Evolutionary conservation across 1,140 invertebrate species (phyloP), one percentile per base, ranked within the genome.

Genomic region (Pentalonia nigronervosa): DNA sequence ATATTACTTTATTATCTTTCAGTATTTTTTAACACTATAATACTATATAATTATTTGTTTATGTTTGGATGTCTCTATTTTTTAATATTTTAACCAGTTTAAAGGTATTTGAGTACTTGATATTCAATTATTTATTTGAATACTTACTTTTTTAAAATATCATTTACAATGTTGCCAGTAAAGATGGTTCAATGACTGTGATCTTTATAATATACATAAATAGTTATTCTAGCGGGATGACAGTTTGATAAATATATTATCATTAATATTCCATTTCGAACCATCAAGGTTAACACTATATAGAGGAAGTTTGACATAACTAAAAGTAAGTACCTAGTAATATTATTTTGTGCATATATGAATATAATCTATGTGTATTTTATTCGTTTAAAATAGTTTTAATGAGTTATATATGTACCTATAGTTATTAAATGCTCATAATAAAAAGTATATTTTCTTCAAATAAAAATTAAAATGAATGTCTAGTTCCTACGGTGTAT

Each of bases 231-330:
- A 83, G 84, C 41, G 84, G 45, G 1, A 45, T 86, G 41, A 45
- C 84, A 86, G 84, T 86, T 86, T 41, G 23, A 47, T 47, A 86
- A 47, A 47, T 45, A 47, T 86, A 86, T 86, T 86, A 86, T 41
- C 11, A 86, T 86, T 47, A 41, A 17, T 86, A 76, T 76, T 76
- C 30, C 30, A 14, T 76, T 76, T 76, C n/a, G 60, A 76, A n/a
- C 60, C 30, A 6, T 34, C 60, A 76, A 76, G 60, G 60, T 76
- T 34, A 76, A 76, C 30, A n/a, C 11, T 76, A 67, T 76, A 17
- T 76, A 17, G n/a, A n/a, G 60, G 60, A 76, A 76, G 60, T n/a
- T 76, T n/a, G 14, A 76, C 60, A 17, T n/a, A 30, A 6, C 30
- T 6, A n/a, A 67, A 67, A 14, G 30, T 76, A 76, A 53, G 21